These are phyloP conservation scores for Campylomormyrus numenius DNA, from an alignment of 2,113 vertebrate species.

Conservation along the genomic window DNA sequence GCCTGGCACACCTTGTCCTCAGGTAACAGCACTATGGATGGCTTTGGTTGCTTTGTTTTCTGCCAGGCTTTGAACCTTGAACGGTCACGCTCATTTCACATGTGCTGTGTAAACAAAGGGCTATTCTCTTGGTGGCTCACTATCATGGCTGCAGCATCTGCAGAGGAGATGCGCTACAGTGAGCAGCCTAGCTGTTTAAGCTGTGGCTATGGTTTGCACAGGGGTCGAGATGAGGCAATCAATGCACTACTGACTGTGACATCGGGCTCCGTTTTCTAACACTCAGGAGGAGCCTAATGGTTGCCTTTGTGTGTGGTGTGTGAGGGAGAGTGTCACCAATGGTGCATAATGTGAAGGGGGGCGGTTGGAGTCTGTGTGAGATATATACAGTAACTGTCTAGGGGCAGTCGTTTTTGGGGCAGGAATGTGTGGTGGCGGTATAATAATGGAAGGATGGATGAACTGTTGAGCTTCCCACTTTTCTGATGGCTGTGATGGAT, in stretches of 20 bases:
- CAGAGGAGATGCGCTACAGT: not conserved
- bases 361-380: not conserved
- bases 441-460: not conserved
- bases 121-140: not conserved
- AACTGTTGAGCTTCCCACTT: not conserved
- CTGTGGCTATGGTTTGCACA: not conserved
- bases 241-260: not conserved
- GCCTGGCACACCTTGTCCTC: not conserved
- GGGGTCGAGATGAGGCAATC: not conserved
- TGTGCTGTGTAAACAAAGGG: constrained; percentile 5
- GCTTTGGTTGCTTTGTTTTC: not conserved
- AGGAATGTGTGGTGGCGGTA: not conserved
- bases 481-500: not conserved
- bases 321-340: not conserved
- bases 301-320: not conserved
- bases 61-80: constrained; percentile 2
- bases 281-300: not conserved
- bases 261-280: not conserved
- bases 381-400: constrained; percentile 6
- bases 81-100: not conserved
- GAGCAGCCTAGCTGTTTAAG: not conserved
- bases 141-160: not conserved
- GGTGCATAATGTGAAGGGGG: not conserved
- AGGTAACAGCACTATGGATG: not conserved
- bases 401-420: not conserved